phyloP scores from a whole-genome alignment of 1,140 invertebrate genomes.

The Frieseomelitta varia region DNA sequence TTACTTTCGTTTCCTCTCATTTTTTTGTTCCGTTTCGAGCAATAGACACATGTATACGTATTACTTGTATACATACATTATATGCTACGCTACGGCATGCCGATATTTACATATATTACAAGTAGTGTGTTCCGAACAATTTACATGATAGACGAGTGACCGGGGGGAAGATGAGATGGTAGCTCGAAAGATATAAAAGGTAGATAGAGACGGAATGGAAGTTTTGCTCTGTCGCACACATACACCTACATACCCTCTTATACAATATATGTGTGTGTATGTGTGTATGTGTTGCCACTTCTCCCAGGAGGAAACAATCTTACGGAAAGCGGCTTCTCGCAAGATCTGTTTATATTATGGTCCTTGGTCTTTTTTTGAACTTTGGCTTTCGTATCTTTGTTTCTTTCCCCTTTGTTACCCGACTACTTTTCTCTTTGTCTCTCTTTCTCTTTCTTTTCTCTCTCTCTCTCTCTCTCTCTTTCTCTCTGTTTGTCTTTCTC shows the following conservation, averaged over 20 bases:
- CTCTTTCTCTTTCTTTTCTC: not conserved
- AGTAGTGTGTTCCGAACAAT: constrained; percentile 12
- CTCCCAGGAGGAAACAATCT: constrained; percentile 2
- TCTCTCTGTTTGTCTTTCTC: not conserved
- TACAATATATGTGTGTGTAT: not conserved
- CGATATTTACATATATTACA: not conserved
- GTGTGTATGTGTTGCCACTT: not conserved
- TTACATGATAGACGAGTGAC: constrained; percentile 37
- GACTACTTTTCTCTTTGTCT: constrained; percentile 44
- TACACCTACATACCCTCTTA: not conserved
- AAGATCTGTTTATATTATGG: constrained; percentile 8
- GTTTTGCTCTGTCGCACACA: not conserved
- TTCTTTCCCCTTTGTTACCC: constrained; percentile 34
- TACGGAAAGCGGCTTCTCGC: constrained; percentile 36
- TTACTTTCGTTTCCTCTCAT: no score
- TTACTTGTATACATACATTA: not conserved
- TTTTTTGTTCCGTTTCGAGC: constrained; percentile 1
- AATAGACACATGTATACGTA: not conserved
- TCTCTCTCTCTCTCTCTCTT: not conserved
- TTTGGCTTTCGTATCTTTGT: constrained; percentile 61
- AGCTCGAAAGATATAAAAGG: constrained; percentile 33
- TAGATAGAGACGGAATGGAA: constrained; percentile 37
- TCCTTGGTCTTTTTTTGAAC: constrained; percentile 58
- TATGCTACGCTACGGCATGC: constrained; percentile 17
- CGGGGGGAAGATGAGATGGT: constrained; percentile 54